Percentiles rank a stretch among this genome's conserved stretches.
These are phyloP conservation scores for Microcebus griseorufus DNA, from an alignment of 2,113 vertebrate genomes.

Conservation along the genomic window DNA sequence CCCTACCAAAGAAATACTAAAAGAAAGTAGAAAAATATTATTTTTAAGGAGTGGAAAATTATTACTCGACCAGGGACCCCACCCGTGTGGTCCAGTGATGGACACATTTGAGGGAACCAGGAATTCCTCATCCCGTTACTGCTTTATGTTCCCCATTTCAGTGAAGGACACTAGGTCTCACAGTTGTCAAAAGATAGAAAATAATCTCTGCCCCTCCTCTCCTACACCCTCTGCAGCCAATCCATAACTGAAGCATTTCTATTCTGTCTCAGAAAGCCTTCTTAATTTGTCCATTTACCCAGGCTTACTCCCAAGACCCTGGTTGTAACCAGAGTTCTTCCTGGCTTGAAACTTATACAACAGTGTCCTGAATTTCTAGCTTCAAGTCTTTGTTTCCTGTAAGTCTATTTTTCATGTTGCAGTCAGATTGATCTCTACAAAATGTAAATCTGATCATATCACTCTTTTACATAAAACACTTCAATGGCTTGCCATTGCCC, in stretches of 20 bases:
- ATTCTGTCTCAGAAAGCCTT: background rate
- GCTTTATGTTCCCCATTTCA: background rate
- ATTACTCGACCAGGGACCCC: background rate
- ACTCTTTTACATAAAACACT: constrained; percentile 43
- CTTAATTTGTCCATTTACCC: background rate
- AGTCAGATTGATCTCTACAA: constrained; percentile 38
- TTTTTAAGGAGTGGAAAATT: background rate
- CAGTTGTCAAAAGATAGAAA: background rate
- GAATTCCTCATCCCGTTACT: background rate
- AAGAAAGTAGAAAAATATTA: background rate
- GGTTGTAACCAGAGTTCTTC: background rate
- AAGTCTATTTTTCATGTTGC: constrained; percentile 13
- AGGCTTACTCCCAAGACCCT: background rate
- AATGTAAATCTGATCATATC: constrained; percentile 54
- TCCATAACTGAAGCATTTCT: background rate
- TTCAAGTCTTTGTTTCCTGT: background rate
- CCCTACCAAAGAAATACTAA: constrained; percentile 6
- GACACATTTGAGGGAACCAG: background rate
- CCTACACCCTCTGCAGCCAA: background rate
- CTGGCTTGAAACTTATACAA: background rate
- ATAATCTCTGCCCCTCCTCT: background rate
- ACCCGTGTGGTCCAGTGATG: background rate
- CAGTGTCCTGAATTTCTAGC: background rate
- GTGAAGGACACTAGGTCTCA: background rate
- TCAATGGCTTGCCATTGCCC: constrained; percentile 31